Evolutionary conservation across 37 sponge, comb jelly and placozoan species (phyloP).

Genomic region (Haliclona indistincta): DNA sequence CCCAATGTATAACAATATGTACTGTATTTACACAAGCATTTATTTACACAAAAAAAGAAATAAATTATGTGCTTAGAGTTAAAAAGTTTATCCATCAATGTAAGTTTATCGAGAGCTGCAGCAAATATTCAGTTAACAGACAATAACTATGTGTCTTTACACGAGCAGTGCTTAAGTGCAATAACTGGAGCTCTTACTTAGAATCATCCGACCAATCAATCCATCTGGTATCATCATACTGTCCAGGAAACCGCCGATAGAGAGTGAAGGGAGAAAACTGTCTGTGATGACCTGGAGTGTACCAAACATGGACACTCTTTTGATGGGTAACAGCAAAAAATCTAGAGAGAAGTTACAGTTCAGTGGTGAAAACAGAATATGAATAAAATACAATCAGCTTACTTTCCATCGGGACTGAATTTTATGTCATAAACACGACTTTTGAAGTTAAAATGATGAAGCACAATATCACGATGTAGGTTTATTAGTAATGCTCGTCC

Average conservation of each 20-base stretch:
- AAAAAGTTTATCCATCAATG: too few relatives aligned
- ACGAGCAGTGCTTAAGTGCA: too few relatives aligned
- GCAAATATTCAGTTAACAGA: too few relatives aligned
- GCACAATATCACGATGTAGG: constrained; percentile 61
- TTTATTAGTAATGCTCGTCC: constrained; percentile 79
- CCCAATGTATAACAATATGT: too few relatives aligned
- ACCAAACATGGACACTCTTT: constrained; percentile 87
- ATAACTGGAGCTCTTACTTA: constrained; percentile 63
- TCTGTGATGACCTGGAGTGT: constrained; percentile 71
- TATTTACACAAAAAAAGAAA: too few relatives aligned
- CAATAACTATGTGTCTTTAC: too few relatives aligned
- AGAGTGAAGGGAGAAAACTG: constrained; percentile 90
- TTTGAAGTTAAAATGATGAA: constrained; percentile 96
- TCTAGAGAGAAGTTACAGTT: constrained; percentile 16
- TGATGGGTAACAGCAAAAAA: constrained; percentile 92
- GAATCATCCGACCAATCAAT: constrained; percentile 93
- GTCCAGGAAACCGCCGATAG: constrained; percentile 76
- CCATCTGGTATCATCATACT: constrained; percentile 87
- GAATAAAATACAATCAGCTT: neutral
- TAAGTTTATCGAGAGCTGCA: too few relatives aligned
- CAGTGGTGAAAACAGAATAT: neutral
- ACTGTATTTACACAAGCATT: too few relatives aligned
- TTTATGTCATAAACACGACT: constrained; percentile 77
- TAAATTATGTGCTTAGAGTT: too few relatives aligned
- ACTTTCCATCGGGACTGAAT: constrained; percentile 92